phyloP scores from a whole-genome alignment of 2,113 vertebrate species.

The Phrynocephalus versicolor region DNA sequence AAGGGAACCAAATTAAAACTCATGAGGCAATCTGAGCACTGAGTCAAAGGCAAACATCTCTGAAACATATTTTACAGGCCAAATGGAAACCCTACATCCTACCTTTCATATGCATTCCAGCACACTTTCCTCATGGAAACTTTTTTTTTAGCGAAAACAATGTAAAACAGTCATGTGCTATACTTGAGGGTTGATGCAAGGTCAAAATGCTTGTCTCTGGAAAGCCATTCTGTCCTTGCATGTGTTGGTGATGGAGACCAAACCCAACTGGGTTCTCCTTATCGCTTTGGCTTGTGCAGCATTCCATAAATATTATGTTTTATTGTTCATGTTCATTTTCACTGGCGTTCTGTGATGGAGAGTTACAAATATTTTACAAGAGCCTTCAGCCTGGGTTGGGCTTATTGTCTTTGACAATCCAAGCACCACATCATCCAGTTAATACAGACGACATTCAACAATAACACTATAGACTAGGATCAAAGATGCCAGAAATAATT shows the following conservation, averaged over 20 bases:
- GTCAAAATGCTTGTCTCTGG: slow-evolving; percentile 3
- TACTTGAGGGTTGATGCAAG: background rate
- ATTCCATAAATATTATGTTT: slow-evolving; percentile 6
- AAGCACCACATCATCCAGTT: slow-evolving; percentile 22
- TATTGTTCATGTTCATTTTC: slow-evolving; percentile 12
- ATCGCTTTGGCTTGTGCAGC: background rate
- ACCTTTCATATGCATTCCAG: background rate
- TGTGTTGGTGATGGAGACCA: background rate
- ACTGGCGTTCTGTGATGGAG: background rate
- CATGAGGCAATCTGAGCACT: too few relatives aligned
- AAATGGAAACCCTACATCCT: background rate
- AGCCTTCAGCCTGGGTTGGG: slow-evolving; percentile 9
- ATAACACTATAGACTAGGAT: slow-evolving; percentile 12
- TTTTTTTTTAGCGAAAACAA: background rate
- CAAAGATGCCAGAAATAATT: slow-evolving; percentile 33
- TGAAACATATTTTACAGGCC: slow-evolving; percentile 13
- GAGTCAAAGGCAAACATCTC: slow-evolving; percentile 32
- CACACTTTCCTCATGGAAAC: background rate
- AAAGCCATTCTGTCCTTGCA: background rate
- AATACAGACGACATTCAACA: slow-evolving; percentile 26
- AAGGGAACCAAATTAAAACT: slow-evolving; percentile 26
- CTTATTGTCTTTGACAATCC: slow-evolving; percentile 34
- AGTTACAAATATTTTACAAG: slow-evolving; percentile 24
- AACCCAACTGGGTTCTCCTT: background rate
- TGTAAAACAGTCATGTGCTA: background rate